Conservation (phyloP, 2,113 vertebrate species). For the Plectropomus leopardus region DNA sequence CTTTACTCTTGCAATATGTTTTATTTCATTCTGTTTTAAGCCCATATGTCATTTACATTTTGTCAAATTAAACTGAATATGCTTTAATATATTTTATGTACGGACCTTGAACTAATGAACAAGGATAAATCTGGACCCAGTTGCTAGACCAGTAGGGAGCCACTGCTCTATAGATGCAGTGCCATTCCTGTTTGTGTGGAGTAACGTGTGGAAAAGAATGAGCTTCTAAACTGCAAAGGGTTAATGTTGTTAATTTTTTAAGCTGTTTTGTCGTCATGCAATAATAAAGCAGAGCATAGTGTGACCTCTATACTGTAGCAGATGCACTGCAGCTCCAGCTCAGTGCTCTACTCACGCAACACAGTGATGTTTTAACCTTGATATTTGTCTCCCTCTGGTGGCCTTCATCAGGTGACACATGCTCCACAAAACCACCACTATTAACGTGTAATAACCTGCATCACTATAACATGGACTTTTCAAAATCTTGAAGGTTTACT, state of each 20-base stretch:
- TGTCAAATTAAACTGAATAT: no score
- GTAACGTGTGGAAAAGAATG: neutral
- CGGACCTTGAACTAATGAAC: no score
- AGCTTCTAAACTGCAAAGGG: neutral
- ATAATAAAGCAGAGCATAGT: neutral
- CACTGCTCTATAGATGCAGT: no score
- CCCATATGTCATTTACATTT: no score
- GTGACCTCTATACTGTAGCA: neutral
- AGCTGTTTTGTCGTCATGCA: neutral
- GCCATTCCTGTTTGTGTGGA: neutral
- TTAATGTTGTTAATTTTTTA: neutral
- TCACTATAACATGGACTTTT: neutral
- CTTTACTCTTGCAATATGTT: no score
- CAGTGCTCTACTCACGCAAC: neutral
- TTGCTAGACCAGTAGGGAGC: no score
- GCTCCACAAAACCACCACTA: neutral
- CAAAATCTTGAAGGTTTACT: neutral
- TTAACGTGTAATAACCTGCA: no score
- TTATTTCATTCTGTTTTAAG: no score
- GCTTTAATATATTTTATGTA: no score
- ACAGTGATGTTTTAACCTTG: neutral
- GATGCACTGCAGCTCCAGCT: neutral
- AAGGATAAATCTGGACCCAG: no score
- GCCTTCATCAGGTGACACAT: neutral
- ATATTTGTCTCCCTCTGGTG: constrained; percentile 60